Conservation (phyloP, 2,113 vertebrate genomes). For the Microcebus jonahi region DNA sequence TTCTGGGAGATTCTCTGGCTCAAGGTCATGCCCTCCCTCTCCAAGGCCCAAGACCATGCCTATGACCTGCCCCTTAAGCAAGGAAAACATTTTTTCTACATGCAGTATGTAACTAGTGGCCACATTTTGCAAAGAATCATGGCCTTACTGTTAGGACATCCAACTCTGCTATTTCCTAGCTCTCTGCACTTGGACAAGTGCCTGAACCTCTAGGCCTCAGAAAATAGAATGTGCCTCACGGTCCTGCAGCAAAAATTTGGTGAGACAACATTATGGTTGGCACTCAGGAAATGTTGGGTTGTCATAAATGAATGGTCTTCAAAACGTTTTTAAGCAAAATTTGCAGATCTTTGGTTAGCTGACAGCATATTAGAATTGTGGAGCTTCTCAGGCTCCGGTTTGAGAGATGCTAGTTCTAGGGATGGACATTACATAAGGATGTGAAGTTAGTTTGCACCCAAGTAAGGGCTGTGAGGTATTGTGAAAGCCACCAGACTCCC, state of each 20-base stretch:
- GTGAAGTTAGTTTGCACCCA: background rate
- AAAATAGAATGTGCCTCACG: background rate
- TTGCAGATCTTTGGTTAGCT: conserved; percentile 7
- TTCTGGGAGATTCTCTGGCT: background rate
- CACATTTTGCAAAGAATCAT: background rate
- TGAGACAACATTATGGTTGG: background rate
- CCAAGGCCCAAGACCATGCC: background rate
- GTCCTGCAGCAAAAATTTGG: background rate
- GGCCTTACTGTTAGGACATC: background rate
- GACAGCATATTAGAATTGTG: background rate
- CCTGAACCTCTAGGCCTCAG: background rate
- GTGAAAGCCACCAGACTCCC: conserved; percentile 48
- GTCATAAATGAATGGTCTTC: conserved; percentile 25
- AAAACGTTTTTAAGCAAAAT: background rate
- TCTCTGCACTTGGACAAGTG: background rate
- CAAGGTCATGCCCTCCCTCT: background rate
- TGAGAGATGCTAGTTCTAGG: conserved; percentile 35
- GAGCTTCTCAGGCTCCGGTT: background rate
- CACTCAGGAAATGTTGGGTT: conserved; percentile 26
- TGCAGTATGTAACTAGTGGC: background rate
- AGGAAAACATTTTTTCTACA: background rate
- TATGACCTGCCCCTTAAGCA: background rate
- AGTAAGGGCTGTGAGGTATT: conserved; percentile 19
- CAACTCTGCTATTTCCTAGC: background rate
- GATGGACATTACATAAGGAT: conserved; percentile 52